Percentiles rank a stretch among this genome's conserved stretches.
Conservation (phyloP, 1,140 invertebrate species). For the Diabrotica virgifera region DNA sequence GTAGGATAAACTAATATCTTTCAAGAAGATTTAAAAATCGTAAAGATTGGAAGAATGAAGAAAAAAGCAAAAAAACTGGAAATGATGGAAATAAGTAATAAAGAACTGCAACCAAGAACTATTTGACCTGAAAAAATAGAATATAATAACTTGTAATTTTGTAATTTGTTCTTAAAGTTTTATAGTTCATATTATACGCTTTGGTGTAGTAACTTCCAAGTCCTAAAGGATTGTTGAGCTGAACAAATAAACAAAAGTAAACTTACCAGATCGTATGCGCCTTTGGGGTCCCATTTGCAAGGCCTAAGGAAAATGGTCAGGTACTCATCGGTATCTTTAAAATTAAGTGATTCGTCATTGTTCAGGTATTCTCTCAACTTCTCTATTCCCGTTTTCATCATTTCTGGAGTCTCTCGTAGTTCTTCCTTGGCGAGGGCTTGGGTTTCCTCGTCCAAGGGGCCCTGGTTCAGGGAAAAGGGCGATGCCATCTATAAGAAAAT, state of each 20-base stretch:
- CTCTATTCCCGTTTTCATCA: conserved; percentile 57
- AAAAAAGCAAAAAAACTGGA: too few relatives aligned
- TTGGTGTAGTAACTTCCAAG: neutral
- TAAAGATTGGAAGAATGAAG: too few relatives aligned
- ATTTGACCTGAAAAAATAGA: too few relatives aligned
- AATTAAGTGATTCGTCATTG: conserved; percentile 62
- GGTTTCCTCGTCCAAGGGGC: conserved; percentile 36
- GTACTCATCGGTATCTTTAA: conserved; percentile 68
- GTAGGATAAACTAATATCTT: too few relatives aligned
- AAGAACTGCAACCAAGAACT: too few relatives aligned
- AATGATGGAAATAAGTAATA: too few relatives aligned
- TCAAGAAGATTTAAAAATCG: too few relatives aligned
- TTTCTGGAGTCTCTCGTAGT: conserved; percentile 65
- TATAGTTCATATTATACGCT: too few relatives aligned
- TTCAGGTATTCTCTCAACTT: conserved; percentile 60
- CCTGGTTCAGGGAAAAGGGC: conserved; percentile 21
- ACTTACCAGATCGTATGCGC: conserved; percentile 69
- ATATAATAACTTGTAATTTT: too few relatives aligned
- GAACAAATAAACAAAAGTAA: neutral
- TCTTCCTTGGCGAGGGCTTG: conserved; percentile 61
- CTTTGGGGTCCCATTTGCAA: conserved; percentile 77
- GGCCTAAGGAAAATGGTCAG: conserved; percentile 72
- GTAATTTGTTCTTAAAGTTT: too few relatives aligned
- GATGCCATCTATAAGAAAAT: conserved; percentile 15
- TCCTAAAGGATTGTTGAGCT: too few relatives aligned